Evolutionary conservation across 1,140 invertebrate genomes (phyloP).

Genomic region (Cyphomyrmex costatus): DNA sequence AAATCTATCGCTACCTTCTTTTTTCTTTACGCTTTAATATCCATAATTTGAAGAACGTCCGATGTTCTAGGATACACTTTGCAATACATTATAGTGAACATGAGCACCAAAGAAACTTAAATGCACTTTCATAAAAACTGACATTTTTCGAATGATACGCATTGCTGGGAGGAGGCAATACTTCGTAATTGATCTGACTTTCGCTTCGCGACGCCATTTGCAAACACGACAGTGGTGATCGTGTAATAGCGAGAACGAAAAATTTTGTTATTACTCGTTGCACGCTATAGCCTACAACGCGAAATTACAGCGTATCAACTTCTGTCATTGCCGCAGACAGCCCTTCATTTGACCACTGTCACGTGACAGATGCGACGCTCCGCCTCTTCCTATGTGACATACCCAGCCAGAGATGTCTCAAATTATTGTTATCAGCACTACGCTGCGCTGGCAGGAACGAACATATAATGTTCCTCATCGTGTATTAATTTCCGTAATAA

Average conservation of each 20-base stretch:
- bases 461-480: constrained; percentile 37
- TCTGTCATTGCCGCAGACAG: constrained; percentile 57
- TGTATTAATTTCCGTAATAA: constrained; percentile 32
- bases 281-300: constrained; percentile 31
- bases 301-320: constrained; percentile 66
- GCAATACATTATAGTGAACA: background rate
- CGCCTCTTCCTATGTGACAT: constrained; percentile 38
- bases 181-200: constrained; percentile 36
- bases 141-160: background rate
- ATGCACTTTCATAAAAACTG: background rate
- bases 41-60: background rate
- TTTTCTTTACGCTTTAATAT: background rate
- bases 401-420: background rate
- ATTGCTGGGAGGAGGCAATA: background rate
- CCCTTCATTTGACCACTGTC: constrained; percentile 45
- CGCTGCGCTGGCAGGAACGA: background rate
- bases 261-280: constrained; percentile 46
- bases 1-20: constrained; percentile 24
- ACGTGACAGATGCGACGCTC: constrained; percentile 61
- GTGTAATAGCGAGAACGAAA: constrained; percentile 29
- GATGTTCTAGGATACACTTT: background rate
- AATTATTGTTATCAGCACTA: constrained; percentile 55
- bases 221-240: background rate
- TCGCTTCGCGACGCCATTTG: constrained; percentile 41
- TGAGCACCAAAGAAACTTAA: background rate